These are phyloP conservation scores for Oenanthe oenanthe DNA, from an alignment of 2,113 vertebrate genomes.

Conservation along the genomic window DNA sequence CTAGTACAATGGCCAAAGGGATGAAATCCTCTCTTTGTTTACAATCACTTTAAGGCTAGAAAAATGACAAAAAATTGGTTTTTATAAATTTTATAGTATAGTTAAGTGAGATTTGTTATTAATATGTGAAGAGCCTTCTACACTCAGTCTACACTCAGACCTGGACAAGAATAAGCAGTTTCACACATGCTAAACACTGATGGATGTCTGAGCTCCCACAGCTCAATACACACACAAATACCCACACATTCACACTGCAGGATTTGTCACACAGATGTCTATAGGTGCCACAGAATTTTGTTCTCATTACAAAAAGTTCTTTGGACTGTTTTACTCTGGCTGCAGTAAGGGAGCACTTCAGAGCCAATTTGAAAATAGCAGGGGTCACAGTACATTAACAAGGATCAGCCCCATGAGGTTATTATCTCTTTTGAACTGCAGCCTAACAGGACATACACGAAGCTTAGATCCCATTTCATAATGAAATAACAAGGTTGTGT, in stretches of 20 bases:
- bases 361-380: slow-evolving; percentile 47
- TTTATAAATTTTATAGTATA: neutral
- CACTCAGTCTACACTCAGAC: neutral
- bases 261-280: neutral
- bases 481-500: slow-evolving; percentile 65
- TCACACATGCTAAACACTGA: neutral
- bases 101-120: neutral
- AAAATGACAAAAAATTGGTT: accelerated
- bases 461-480: slow-evolving; percentile 50
- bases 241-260: neutral
- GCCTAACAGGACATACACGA: slow-evolving; percentile 17
- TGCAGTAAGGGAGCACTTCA: slow-evolving; percentile 2
- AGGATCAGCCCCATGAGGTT: slow-evolving; percentile 30
- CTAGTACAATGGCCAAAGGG: accelerated
- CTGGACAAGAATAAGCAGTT: neutral
- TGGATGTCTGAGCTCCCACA: neutral
- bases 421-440: neutral
- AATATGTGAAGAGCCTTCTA: neutral
- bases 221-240: accelerated
- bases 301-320: neutral
- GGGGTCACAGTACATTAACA: slow-evolving; percentile 33
- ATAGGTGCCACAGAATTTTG: neutral
- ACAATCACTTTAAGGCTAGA: neutral
- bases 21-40: neutral
- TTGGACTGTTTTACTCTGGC: neutral